phyloP scores from a whole-genome alignment of 2,797 vertebrate genomes.

The Bovichtus variegatus region DNA sequence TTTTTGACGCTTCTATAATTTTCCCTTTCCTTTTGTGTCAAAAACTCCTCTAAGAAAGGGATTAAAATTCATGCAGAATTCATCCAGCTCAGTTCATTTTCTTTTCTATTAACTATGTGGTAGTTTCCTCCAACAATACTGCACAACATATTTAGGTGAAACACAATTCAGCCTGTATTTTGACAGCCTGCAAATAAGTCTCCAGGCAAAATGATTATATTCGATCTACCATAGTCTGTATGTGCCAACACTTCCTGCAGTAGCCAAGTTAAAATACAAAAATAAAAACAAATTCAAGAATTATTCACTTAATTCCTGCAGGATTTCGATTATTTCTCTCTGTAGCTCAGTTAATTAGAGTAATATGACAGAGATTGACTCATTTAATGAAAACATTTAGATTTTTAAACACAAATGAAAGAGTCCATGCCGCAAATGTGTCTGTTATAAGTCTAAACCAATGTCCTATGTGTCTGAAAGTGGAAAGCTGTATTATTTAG shows the following conservation, averaged over 20 bases:
- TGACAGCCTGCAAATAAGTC: constrained; percentile 4
- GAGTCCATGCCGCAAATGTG: neutral
- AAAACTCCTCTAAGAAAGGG: neutral
- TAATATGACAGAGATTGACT: neutral
- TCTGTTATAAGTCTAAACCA: neutral
- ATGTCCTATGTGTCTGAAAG: neutral
- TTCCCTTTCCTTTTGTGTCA: neutral
- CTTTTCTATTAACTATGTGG: neutral
- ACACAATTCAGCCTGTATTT: neutral
- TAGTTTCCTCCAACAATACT: neutral
- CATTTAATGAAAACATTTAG: neutral
- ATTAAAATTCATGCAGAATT: constrained; percentile 11
- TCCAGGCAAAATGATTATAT: neutral
- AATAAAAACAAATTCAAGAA: neutral
- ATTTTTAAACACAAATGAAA: neutral
- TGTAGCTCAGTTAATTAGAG: neutral
- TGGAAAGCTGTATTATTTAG: constrained; percentile 20
- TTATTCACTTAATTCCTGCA: neutral
- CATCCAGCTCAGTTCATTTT: neutral
- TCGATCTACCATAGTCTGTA: neutral
- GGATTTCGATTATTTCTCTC: neutral
- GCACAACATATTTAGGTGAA: neutral
- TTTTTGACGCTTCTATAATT: neutral
- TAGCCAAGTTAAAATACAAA: neutral
- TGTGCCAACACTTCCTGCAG: neutral